Evolutionary conservation across 2,888 invertebrate species (phyloP).

Genomic region (Cataglyphis cursor): DNA sequence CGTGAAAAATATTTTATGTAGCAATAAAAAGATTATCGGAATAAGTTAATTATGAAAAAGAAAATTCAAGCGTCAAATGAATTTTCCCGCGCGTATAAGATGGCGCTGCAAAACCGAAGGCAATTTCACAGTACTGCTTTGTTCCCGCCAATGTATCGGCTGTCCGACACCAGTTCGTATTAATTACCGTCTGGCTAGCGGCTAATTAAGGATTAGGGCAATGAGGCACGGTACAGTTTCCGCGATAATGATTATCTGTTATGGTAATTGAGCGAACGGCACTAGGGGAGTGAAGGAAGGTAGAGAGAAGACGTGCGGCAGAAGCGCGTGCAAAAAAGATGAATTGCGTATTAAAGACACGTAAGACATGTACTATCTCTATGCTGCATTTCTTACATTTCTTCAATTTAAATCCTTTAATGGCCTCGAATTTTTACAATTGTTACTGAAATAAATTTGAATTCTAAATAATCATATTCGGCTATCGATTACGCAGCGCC

Average conservation of each 20-base stretch:
- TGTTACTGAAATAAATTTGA: background rate
- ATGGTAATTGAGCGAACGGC: conserved; percentile 82
- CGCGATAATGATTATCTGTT: conserved; percentile 83
- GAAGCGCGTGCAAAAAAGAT: conserved; percentile 24
- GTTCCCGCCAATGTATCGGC: conserved; percentile 75
- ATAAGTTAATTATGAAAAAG: background rate
- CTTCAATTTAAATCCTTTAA: background rate
- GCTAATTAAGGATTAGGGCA: conserved; percentile 85
- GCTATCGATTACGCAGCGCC: background rate
- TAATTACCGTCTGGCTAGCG: conserved; percentile 82
- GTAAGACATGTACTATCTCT: background rate
- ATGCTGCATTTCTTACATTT: background rate
- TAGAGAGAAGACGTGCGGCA: conserved; percentile 34
- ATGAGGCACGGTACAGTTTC: conserved; percentile 83
- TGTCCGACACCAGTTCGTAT: conserved; percentile 77
- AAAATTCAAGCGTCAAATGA: conserved; percentile 9
- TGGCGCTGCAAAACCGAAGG: background rate
- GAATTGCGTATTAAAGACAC: background rate
- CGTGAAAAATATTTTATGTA: too few species aligned
- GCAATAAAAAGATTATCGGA: too few species aligned
- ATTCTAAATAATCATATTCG: background rate
- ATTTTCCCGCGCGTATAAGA: background rate
- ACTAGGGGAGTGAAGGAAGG: conserved; percentile 58
- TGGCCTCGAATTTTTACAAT: too few species aligned
- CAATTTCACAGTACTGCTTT: conserved; percentile 58